phyloP scores from a whole-genome alignment of 2,797 vertebrate genomes.

The Amphiprion clarkii region DNA sequence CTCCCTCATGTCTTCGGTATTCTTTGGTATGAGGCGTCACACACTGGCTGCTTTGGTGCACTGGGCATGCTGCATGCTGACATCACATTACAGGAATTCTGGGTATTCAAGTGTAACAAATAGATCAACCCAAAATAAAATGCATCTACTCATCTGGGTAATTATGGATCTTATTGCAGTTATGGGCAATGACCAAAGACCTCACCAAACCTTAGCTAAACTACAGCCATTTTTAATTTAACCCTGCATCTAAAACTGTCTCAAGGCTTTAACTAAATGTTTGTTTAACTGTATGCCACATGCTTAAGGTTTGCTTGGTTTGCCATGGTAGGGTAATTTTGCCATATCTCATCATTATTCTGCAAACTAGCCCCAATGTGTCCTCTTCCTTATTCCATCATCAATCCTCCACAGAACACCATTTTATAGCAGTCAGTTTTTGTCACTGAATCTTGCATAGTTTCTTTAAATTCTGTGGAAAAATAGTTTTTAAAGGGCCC shows the following conservation, averaged over 20 bases:
- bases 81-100: conserved; percentile 57
- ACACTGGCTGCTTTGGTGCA: conserved; percentile 45
- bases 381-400: neutral
- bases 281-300: neutral
- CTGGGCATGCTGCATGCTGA: conserved; percentile 36
- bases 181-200: neutral
- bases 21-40: conserved; percentile 16
- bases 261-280: neutral
- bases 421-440: neutral
- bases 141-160: conserved; percentile 28
- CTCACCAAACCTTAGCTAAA: neutral
- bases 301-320: neutral
- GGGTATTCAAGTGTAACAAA: conserved; percentile 40
- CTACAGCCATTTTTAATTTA: neutral
- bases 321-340: neutral
- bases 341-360: neutral
- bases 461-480: neutral
- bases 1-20: conserved; percentile 33
- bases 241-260: conserved; percentile 1
- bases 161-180: conserved; percentile 27
- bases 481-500: no score
- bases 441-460: neutral
- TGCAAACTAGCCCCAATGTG: neutral
- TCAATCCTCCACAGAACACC: no score
- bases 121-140: conserved; percentile 39